A percentile compares a stretch with the other conserved stretches of the same genome.
These are phyloP conservation scores for Sclerurus mexicanus DNA, from an alignment of 2,113 vertebrate species.

Conservation along the genomic window DNA sequence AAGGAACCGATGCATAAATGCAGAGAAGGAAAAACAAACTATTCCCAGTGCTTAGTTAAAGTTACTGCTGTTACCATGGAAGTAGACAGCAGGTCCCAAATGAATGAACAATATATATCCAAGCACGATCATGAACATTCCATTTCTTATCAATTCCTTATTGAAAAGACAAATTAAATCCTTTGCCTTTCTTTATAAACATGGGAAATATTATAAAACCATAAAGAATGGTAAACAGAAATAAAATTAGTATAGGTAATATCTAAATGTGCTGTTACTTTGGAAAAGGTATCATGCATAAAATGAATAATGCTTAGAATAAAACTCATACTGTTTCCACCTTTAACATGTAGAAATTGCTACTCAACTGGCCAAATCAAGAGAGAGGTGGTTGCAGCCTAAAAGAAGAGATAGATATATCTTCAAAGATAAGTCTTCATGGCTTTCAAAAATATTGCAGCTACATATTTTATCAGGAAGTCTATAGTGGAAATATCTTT, in stretches of 20 bases:
- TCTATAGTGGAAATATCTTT: neutral
- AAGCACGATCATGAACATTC: neutral
- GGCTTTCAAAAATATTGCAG: conserved; percentile 32
- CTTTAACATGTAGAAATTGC: conserved; percentile 60
- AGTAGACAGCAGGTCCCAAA: conserved; percentile 52
- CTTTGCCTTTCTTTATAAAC: neutral
- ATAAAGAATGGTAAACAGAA: neutral
- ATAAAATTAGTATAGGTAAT: conserved; percentile 16
- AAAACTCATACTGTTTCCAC: conserved; percentile 54
- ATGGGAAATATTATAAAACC: neutral
- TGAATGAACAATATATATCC: conserved; percentile 4
- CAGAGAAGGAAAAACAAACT: conserved; percentile 1
- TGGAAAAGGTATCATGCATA: conserved; percentile 49
- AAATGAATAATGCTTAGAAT: conserved; percentile 44
- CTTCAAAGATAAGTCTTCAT: conserved; percentile 36
- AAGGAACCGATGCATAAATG: neutral
- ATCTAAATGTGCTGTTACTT: conserved; percentile 21
- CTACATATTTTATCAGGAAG: neutral
- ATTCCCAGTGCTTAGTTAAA: conserved; percentile 65
- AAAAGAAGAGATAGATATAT: conserved; percentile 59
- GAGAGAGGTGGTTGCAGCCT: conserved; percentile 46
- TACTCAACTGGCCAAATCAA: conserved; percentile 55
- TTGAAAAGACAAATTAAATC: neutral
- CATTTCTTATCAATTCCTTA: neutral
- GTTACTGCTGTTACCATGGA: conserved; percentile 64